phyloP scores from a whole-genome alignment of 2,888 invertebrate species.

The Zaprionus obscuricornis region DNA sequence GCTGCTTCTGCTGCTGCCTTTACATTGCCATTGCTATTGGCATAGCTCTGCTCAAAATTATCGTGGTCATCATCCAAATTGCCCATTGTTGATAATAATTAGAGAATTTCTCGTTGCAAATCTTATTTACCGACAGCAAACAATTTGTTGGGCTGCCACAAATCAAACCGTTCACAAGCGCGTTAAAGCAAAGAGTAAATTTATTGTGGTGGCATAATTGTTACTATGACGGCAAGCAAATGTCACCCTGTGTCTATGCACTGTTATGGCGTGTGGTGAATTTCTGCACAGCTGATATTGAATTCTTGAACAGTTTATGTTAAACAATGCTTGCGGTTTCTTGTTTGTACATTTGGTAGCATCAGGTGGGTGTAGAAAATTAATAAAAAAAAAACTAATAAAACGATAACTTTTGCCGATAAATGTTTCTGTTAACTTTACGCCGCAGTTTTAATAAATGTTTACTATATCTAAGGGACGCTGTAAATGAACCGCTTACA shows the following conservation, averaged over 20 bases:
- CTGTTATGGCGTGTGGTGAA: conserved; percentile 37
- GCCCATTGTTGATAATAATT: conserved; percentile 47
- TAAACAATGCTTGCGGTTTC: too few species aligned
- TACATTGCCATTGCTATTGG: conserved; percentile 16
- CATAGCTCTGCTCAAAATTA: conserved; percentile 41
- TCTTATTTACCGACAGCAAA: conserved; percentile 11
- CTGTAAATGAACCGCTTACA: too few species aligned
- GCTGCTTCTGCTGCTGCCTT: conserved; percentile 9
- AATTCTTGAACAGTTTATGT: neutral
- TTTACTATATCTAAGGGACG: too few species aligned
- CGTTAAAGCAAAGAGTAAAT: conserved; percentile 39
- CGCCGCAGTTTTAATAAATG: too few species aligned
- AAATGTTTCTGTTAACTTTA: too few species aligned
- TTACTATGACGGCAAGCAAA: neutral
- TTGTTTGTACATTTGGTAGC: too few species aligned
- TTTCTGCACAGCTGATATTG: conserved; percentile 29
- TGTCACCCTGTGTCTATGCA: too few species aligned
- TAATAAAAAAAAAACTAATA: too few species aligned
- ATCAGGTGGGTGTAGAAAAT: too few species aligned
- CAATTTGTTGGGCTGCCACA: neutral
- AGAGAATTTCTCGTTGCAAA: conserved; percentile 6
- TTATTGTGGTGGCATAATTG: conserved; percentile 1
- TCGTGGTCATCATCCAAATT: conserved; percentile 57
- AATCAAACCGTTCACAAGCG: conserved; percentile 29
- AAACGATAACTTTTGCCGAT: too few species aligned